Evolutionary conservation across 2,113 vertebrate genomes (phyloP).

Genomic region (Rhodinocichla rosea): DNA sequence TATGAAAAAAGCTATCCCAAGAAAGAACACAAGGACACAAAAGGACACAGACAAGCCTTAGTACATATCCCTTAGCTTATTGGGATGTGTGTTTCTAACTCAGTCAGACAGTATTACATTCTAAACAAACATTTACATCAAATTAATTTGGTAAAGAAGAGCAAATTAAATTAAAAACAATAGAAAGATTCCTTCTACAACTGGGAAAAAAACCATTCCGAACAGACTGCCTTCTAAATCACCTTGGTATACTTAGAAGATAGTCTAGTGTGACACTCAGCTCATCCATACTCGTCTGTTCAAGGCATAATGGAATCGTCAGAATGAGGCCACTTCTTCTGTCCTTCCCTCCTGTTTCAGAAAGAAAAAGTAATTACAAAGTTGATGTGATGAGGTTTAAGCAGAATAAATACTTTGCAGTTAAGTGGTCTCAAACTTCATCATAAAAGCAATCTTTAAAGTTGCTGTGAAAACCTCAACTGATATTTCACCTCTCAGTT

Average conservation of each 20-base stretch:
- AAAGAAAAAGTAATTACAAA: slow-evolving; percentile 14
- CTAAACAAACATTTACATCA: neutral
- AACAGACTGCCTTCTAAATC: slow-evolving; percentile 59
- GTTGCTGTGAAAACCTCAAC: neutral
- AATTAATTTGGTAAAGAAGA: neutral
- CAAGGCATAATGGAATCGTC: slow-evolving; percentile 94
- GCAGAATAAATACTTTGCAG: neutral
- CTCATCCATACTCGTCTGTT: slow-evolving; percentile 98
- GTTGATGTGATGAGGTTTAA: neutral
- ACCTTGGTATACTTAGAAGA: slow-evolving; percentile 97
- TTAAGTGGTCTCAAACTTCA: neutral
- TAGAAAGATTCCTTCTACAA: neutral
- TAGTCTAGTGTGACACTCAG: slow-evolving; percentile 95
- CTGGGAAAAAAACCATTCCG: neutral
- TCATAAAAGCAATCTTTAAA: neutral
- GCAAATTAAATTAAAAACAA: neutral
- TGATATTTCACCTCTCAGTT: neutral
- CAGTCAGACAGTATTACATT: neutral
- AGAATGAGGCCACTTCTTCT: slow-evolving; percentile 97
- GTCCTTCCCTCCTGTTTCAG: slow-evolving; percentile 90
- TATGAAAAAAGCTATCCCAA: neutral
- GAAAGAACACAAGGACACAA: neutral
- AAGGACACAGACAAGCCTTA: neutral
- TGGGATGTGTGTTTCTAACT: neutral
- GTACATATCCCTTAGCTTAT: neutral